Evolutionary conservation across 1,140 invertebrate species (phyloP).

Genomic region (Propsilocerus akamusi): DNA sequence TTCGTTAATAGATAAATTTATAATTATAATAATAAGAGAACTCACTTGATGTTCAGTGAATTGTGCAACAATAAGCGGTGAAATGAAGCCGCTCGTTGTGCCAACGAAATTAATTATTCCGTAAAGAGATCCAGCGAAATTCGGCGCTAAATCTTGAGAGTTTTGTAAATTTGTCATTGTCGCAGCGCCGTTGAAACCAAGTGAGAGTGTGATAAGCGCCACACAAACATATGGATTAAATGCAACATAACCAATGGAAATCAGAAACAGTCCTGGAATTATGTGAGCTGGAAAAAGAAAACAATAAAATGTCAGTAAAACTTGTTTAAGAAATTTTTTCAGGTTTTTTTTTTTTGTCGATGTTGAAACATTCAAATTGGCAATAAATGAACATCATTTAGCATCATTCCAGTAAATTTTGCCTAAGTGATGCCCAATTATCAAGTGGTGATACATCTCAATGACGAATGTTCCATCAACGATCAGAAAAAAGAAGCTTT

Average conservation of each 20-base stretch:
- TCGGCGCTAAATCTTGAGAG: slow-evolving; percentile 57
- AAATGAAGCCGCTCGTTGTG: slow-evolving; percentile 32
- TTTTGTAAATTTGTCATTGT: slow-evolving; percentile 61
- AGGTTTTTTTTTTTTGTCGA: too few species aligned
- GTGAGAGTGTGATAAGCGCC: slow-evolving; percentile 39
- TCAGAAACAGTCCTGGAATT: slow-evolving; percentile 38
- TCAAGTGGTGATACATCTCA: too few species aligned
- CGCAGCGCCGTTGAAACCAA: slow-evolving; percentile 57
- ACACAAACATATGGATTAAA: slow-evolving; percentile 36
- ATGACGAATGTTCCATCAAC: too few species aligned
- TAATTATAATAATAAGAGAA: slow-evolving; percentile 7
- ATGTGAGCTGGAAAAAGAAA: slow-evolving; percentile 32
- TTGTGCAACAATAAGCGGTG: slow-evolving; percentile 28
- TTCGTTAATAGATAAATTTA: slow-evolving; percentile 3
- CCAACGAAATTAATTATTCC: slow-evolving; percentile 35
- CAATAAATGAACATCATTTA: background rate
- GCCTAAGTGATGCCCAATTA: too few species aligned
- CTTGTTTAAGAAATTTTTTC: too few species aligned
- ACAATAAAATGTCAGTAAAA: too few species aligned
- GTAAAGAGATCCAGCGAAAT: slow-evolving; percentile 36
- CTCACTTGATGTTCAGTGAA: slow-evolving; percentile 28
- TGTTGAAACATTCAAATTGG: too few species aligned
- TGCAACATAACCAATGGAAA: slow-evolving; percentile 38
- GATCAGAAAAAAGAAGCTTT: too few species aligned
- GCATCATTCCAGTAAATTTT: too few species aligned